These are phyloP conservation scores for Lycaon pictus DNA, from an alignment of 2,113 vertebrate species.

Conservation along the genomic window DNA sequence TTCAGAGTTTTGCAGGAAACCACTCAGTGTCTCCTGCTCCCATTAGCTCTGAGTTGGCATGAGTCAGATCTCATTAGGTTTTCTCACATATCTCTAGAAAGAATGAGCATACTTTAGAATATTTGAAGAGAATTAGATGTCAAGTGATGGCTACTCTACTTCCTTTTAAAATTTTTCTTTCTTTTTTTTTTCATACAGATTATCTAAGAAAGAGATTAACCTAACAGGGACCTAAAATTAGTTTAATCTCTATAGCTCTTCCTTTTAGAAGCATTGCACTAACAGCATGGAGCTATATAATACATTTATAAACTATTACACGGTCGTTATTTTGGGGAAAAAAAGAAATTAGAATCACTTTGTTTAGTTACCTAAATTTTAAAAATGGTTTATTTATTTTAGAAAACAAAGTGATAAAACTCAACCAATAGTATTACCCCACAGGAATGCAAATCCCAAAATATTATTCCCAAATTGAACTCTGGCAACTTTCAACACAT, in stretches of 20 bases:
- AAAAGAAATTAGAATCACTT: background rate
- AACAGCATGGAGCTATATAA: background rate
- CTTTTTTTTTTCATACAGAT: background rate
- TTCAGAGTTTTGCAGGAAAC: background rate
- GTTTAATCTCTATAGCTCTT: background rate
- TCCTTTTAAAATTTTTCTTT: background rate
- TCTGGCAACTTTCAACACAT: background rate
- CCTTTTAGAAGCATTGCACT: background rate
- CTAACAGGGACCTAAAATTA: background rate
- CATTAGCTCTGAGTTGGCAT: background rate
- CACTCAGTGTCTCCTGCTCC: background rate
- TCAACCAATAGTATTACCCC: background rate
- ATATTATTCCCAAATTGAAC: background rate
- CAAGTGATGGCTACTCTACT: background rate
- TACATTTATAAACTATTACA: background rate
- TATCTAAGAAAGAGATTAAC: background rate
- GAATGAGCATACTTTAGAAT: background rate
- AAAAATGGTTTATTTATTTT: background rate
- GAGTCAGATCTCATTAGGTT: background rate
- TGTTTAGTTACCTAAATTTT: background rate
- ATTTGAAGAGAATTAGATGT: background rate
- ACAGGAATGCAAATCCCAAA: background rate
- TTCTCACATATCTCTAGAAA: conserved; percentile 20
- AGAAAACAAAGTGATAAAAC: background rate
- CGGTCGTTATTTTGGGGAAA: background rate